Evolutionary conservation across 2,797 vertebrate species (phyloP).

Genomic region (Linurgus olivaceus): DNA sequence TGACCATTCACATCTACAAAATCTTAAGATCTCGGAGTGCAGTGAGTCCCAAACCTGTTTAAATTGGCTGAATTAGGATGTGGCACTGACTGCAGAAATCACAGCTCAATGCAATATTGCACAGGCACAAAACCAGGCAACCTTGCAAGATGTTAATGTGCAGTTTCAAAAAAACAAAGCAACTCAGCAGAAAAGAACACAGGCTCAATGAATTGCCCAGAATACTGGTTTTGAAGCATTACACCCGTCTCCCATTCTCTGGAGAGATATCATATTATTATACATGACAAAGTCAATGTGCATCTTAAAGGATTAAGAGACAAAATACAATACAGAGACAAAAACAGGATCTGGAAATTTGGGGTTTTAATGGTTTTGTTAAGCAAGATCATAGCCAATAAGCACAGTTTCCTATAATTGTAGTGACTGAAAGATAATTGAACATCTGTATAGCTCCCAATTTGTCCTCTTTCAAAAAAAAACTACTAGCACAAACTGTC

Average conservation of each 20-base stretch:
- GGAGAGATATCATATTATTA: not conserved
- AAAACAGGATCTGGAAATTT: not conserved
- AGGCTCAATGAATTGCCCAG: not conserved
- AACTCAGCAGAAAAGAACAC: not conserved
- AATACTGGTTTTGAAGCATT: not conserved
- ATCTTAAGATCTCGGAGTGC: not conserved
- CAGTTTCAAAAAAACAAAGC: not conserved
- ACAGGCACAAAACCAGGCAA: not conserved
- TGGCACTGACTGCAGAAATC: not conserved
- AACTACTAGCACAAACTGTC: not conserved
- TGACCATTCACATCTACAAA: not conserved
- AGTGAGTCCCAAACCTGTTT: not conserved
- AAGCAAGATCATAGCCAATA: not conserved
- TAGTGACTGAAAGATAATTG: not conserved
- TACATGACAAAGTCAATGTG: not conserved
- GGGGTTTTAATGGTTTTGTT: not conserved
- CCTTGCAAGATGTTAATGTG: fast-evolving
- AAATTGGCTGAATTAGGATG: not conserved
- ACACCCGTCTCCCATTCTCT: not conserved
- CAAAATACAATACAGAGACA: not conserved
- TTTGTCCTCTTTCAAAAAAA: not conserved
- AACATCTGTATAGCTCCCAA: not conserved
- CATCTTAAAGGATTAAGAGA: not conserved
- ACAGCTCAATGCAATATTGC: not conserved
- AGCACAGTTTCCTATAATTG: not conserved